A percentile compares a stretch with the other conserved stretches of the same genome.
Conservation (phyloP, 1,140 invertebrate species). For the Magallana gigas region DNA sequence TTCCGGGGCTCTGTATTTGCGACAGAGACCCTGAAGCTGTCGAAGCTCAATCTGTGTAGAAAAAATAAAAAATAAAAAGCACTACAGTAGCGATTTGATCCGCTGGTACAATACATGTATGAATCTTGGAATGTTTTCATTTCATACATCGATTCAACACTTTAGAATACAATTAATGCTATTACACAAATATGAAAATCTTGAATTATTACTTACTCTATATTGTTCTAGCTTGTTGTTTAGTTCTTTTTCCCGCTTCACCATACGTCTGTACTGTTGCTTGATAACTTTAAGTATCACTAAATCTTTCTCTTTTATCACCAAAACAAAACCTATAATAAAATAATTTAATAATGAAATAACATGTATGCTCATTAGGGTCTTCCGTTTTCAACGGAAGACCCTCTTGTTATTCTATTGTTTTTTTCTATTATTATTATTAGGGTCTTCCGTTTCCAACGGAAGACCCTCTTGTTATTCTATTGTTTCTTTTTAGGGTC, state of each 20-base stretch:
- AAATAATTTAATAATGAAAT: background rate
- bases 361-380: background rate
- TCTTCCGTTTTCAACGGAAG: too few relatives aligned
- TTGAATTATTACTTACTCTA: slow-evolving; percentile 60
- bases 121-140: background rate
- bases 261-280: slow-evolving; percentile 66
- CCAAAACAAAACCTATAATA: slow-evolving; percentile 73
- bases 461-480: too few relatives aligned
- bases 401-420: too few relatives aligned
- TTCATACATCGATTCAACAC: too few relatives aligned
- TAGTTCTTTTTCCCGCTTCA: slow-evolving; percentile 69
- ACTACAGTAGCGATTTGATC: background rate
- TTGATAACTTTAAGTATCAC: slow-evolving; percentile 76
- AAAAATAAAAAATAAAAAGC: background rate
- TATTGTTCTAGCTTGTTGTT: slow-evolving; percentile 68
- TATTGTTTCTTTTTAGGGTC: too few relatives aligned
- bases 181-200: too few relatives aligned
- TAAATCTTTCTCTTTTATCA: slow-evolving; percentile 76
- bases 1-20: slow-evolving; percentile 66
- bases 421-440: too few relatives aligned
- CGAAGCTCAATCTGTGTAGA: slow-evolving; percentile 64
- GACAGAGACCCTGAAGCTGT: slow-evolving; percentile 67
- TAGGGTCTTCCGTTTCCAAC: too few relatives aligned
- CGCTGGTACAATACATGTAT: background rate
- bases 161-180: too few relatives aligned